phyloP scores from a whole-genome alignment of 2,797 vertebrate species.

The Muraenolepis orangiensis region DNA sequence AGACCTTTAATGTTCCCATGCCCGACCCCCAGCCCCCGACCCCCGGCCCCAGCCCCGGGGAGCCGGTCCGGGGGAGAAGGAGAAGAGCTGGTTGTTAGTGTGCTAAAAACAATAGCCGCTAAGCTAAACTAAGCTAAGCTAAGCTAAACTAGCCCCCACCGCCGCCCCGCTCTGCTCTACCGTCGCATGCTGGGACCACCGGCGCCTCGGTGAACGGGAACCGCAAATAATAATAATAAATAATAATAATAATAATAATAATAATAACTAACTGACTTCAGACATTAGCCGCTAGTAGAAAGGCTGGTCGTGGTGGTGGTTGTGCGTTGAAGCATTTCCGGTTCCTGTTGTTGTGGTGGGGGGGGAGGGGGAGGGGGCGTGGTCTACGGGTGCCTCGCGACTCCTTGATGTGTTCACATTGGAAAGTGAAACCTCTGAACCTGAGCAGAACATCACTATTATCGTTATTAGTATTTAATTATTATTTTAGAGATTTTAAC shows the following conservation, averaged over 20 bases:
- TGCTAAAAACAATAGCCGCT: constrained; percentile 68
- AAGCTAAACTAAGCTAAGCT: constrained; percentile 26
- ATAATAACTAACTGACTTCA: neutral
- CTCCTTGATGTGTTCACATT: neutral
- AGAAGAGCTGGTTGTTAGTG: no score
- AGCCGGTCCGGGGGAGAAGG: no score
- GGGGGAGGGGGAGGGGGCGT: neutral
- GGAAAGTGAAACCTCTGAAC: neutral
- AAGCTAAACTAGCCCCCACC: constrained; percentile 39
- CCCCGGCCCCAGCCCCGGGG: no score
- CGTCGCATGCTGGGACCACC: no score
- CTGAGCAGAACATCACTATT: neutral
- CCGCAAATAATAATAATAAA: no score
- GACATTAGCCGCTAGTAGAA: constrained; percentile 1
- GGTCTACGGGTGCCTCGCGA: no score
- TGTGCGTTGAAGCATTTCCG: neutral
- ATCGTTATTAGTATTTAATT: no score
- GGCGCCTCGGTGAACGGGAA: no score
- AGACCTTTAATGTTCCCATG: no score
- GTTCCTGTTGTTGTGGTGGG: neutral
- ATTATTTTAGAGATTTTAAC: no score
- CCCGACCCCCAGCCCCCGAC: no score
- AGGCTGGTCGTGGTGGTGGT: neutral
- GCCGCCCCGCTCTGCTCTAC: neutral
- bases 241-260: no score